Evolutionary conservation across 2,113 vertebrate genomes (phyloP).

Genomic region (Danio rerio): GRCz12tu NC_133187.1:29367501-29368000

Average conservation of each 20-base stretch:
- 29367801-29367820: too few species aligned
- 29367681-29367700: conserved; percentile 19
- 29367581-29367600: conserved; percentile 72
- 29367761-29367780: background rate
- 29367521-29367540: conserved; percentile 65
- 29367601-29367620: conserved; percentile 67
- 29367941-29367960: too few species aligned
- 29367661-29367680: conserved; percentile 25
- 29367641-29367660: conserved; percentile 64
- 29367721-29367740: background rate
- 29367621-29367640: conserved; percentile 65
- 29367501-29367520: conserved; percentile 68
- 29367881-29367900: too few species aligned
- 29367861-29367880: too few species aligned
- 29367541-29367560: conserved; percentile 62
- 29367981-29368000: too few species aligned
- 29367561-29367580: conserved; percentile 67
- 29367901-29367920: too few species aligned
- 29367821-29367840: too few species aligned
- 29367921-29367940: too few species aligned
- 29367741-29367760: background rate
- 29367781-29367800: background rate
- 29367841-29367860: too few species aligned
- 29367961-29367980: too few species aligned
- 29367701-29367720: conserved; percentile 13